A percentile compares a stretch with the other conserved stretches of the same genome.
Conservation (phyloP, 2,113 vertebrate genomes). For the Brachirus orientalis region DNA sequence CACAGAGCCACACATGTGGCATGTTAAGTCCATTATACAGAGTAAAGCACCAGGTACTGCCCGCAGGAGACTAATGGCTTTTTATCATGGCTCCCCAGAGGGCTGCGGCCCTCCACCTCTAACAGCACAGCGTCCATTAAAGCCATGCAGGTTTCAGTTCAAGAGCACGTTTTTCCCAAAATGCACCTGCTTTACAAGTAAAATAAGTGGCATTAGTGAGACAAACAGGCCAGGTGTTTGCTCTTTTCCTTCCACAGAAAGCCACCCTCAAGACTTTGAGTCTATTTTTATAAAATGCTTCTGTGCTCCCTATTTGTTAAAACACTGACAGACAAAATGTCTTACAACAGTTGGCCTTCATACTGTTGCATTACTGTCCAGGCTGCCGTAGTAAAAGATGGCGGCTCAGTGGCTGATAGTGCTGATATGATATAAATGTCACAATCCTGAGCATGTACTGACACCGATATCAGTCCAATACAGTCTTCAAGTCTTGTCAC, state of each 20-base stretch:
- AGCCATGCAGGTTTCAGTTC: constrained; percentile 55
- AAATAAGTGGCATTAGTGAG: constrained; percentile 71
- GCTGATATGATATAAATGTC: too few relatives aligned
- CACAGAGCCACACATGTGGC: constrained; percentile 42
- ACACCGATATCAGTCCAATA: too few relatives aligned
- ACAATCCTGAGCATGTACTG: too few relatives aligned
- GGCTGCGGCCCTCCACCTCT: constrained; percentile 51
- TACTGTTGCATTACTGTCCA: too few relatives aligned
- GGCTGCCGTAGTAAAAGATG: too few relatives aligned
- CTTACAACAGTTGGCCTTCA: too few relatives aligned
- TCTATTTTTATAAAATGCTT: not conserved
- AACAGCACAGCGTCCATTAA: constrained; percentile 67
- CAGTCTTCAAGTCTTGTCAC: too few relatives aligned
- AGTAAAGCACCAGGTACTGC: constrained; percentile 58
- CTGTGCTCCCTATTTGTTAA: too few relatives aligned
- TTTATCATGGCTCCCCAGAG: constrained; percentile 72
- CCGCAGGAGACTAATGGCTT: constrained; percentile 76
- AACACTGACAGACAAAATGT: too few relatives aligned
- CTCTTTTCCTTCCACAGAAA: constrained; percentile 40
- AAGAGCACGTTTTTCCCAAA: constrained; percentile 68
- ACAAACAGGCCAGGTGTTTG: constrained; percentile 59
- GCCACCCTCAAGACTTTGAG: constrained; percentile 37
- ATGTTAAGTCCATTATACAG: constrained; percentile 67
- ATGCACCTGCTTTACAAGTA: constrained; percentile 74
- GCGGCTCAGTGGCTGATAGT: too few relatives aligned